Evolutionary conservation across 2,113 vertebrate genomes (phyloP).

Genomic region (Trogon surrucura): DNA sequence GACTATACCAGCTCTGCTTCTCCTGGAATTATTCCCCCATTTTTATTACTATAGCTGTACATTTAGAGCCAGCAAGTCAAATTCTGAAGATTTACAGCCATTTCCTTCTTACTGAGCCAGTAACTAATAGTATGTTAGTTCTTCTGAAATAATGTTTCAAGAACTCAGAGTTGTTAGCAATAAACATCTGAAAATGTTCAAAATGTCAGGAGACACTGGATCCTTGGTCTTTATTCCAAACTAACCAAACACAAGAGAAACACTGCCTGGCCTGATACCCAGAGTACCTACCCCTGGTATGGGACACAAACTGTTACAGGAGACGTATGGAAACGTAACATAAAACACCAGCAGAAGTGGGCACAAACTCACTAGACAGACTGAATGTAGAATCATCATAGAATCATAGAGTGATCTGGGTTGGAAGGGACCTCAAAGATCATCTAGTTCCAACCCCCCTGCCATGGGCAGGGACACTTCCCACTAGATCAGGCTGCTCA

Average conservation of each 20-base stretch:
- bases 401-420: too few relatives aligned
- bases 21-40: neutral
- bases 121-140: neutral
- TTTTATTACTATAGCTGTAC: neutral
- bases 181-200: neutral
- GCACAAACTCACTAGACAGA: neutral
- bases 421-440: too few relatives aligned
- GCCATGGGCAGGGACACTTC: too few relatives aligned
- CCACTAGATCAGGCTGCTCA: too few relatives aligned
- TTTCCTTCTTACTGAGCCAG: neutral
- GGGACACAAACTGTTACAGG: neutral
- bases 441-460: too few relatives aligned
- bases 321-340: neutral
- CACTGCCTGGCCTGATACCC: neutral
- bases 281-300: neutral
- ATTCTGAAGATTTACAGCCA: neutral
- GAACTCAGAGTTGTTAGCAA: neutral
- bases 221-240: neutral
- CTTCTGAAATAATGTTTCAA: neutral
- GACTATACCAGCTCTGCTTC: neutral
- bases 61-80: neutral
- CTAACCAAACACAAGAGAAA: neutral
- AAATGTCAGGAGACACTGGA: neutral
- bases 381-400: neutral
- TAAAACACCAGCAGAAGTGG: neutral